Percentiles rank a stretch among this genome's conserved stretches.
Evolutionary conservation across 2,888 invertebrate genomes (phyloP).

Genomic region (Drosophila atripex): DNA sequence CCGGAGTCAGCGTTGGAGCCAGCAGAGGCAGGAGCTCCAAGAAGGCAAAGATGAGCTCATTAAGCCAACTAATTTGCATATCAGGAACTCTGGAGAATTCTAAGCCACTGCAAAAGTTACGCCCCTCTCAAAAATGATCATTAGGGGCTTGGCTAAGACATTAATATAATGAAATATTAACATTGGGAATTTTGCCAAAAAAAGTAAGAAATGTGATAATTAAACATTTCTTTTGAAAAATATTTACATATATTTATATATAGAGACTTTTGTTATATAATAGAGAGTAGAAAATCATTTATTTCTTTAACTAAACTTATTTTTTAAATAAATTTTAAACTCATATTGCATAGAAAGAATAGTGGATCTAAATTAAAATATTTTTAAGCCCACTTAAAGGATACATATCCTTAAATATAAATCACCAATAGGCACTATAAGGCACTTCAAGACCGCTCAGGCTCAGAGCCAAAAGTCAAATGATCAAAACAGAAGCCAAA

Average conservation of each 20-base stretch:
- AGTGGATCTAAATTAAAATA: too few species aligned
- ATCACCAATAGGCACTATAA: too few species aligned
- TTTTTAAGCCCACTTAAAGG: too few species aligned
- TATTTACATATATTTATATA: not conserved
- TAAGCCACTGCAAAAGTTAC: slow-evolving; percentile 12
- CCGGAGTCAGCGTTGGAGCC: not conserved
- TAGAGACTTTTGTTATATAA: not conserved
- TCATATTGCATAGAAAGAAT: too few species aligned
- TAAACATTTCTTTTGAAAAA: not conserved
- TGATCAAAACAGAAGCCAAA: slow-evolving; percentile 28
- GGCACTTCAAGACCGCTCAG: not conserved
- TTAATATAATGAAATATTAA: slow-evolving; percentile 1
- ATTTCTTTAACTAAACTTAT: too few species aligned
- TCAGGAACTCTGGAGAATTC: slow-evolving; percentile 65
- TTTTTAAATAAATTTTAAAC: too few species aligned
- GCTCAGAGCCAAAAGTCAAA: slow-evolving; percentile 7
- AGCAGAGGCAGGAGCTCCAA: slow-evolving; percentile 2
- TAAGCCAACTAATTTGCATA: slow-evolving; percentile 55
- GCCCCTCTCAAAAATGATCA: slow-evolving; percentile 10
- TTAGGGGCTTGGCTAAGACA: not conserved
- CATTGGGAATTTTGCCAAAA: not conserved
- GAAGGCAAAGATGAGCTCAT: slow-evolving; percentile 60
- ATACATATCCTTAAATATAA: not conserved
- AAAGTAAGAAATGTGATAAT: not conserved
- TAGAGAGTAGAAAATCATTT: too few species aligned